Conservation (phyloP, 2,797 vertebrate genomes). For the Cossypha caffra region DNA sequence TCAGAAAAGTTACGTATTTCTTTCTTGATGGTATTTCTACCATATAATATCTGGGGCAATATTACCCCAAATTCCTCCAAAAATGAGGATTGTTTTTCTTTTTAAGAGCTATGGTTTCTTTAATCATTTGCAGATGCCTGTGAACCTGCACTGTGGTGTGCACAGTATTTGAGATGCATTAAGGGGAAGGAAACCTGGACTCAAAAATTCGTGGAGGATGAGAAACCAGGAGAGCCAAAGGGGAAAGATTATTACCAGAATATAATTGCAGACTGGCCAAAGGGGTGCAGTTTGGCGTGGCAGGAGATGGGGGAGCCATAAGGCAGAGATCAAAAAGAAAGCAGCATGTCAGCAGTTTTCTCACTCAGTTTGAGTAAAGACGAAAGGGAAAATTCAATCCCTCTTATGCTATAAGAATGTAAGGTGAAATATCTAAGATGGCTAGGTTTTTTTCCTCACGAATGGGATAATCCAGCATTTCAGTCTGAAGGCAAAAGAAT, state of each 20-base stretch:
- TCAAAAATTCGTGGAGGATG: background rate
- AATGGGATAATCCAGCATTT: conserved; percentile 32
- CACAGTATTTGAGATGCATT: background rate
- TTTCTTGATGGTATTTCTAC: background rate
- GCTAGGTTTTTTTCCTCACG: background rate
- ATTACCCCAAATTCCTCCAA: background rate
- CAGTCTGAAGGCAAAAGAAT: conserved; percentile 26
- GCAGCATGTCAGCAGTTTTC: background rate
- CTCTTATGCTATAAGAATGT: background rate
- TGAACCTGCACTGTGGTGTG: background rate
- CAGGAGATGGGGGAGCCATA: background rate
- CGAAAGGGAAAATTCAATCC: background rate
- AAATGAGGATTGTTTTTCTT: background rate
- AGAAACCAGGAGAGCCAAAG: background rate
- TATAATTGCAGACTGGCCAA: background rate
- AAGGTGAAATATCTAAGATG: background rate
- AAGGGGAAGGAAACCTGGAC: background rate
- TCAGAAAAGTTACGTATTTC: background rate
- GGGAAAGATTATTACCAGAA: background rate
- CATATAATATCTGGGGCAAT: background rate
- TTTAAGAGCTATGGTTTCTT: background rate
- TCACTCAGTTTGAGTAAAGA: background rate
- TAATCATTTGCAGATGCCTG: background rate
- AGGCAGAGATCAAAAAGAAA: background rate
- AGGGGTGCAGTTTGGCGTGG: background rate